A percentile compares a stretch with the other conserved stretches of the same genome.
phyloP scores from a whole-genome alignment of 2,113 vertebrate species.

The Carassius auratus region DNA sequence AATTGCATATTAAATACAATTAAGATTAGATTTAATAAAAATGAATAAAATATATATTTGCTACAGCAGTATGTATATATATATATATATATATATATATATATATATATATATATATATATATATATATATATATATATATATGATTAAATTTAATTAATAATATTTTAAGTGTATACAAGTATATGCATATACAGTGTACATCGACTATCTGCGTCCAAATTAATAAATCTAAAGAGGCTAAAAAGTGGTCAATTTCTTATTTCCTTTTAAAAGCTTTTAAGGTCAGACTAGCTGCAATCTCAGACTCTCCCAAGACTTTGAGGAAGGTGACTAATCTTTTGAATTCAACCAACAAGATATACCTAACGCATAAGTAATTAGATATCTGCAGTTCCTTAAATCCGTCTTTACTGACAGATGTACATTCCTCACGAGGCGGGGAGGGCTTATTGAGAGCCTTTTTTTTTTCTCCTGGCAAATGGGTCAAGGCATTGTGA shows the following conservation, averaged over 20 bases:
- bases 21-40: not conserved
- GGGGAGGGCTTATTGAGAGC: not conserved
- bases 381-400: constrained; percentile 26
- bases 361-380: constrained; percentile 14
- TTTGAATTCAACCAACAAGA: not conserved
- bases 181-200: not conserved
- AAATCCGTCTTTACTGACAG: constrained; percentile 2
- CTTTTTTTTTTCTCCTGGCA: constrained; percentile 14
- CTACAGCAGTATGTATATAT: not conserved
- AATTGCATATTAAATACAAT: not conserved
- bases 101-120: not conserved
- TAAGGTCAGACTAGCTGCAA: not conserved
- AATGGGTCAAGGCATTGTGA: constrained; percentile 42
- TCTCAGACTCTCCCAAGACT: constrained; percentile 7
- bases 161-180: too few relatives aligned
- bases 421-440: not conserved
- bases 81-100: not conserved
- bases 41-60: not conserved
- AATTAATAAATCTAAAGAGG: too few relatives aligned
- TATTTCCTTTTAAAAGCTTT: not conserved
- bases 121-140: too few relatives aligned
- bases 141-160: too few relatives aligned
- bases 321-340: not conserved
- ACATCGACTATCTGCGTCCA: too few relatives aligned
- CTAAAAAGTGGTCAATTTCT: too few relatives aligned